Base-by-base conservation (phyloP, 2,797 vertebrate species). In the Galagoides demidoff region DNA sequence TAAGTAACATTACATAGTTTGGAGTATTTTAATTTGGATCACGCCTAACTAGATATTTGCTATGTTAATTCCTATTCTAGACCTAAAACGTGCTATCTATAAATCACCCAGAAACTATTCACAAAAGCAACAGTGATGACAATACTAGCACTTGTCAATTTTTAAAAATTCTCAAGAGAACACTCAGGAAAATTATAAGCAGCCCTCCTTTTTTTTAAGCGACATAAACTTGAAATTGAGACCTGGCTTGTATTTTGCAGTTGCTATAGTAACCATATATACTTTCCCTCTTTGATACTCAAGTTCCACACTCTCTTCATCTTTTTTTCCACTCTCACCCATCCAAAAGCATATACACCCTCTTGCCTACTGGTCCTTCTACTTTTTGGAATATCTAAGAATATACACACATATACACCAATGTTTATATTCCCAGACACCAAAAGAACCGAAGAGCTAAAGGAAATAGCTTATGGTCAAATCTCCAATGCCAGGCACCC, bases 141-240 rank as follows among this genome's bases (percentile, higher is more conserved):
- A 92, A 64, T 73, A 49, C 39, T 87, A 90, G 57, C n/a, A 74
- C 71, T 37, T 39, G 71, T 61, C 45, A 78, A 68, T 11, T 59
- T 52, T n/a, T 45, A 25, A 77, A 78, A 96, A 55, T n/a, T n/a
- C 37, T 34, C 63, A 57, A 68, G 45, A 78, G 27, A 70, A 71
- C n/a, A 81, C 43, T 94, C 34, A 61, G 39, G 34, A 66, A 90
- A 84, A 88, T 2, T 49, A 37, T 29, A 85, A 70, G 19, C 39
- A 89, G 7, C 10, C 31, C 29, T 12, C 45, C 2, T 43, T 55
- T 66, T 91, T 61, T 55, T 31, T 52, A 79, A 88, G 25, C 59
- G 70, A 64, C 85, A 92, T 73, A 73, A 92, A 70, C 43, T 31
- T 43, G n/a, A 49, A 89, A 59, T 37, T 78, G 64, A 92, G 49